phyloP scores from a whole-genome alignment of 1,140 invertebrate species.

The Streblospio benedicti region DNA sequence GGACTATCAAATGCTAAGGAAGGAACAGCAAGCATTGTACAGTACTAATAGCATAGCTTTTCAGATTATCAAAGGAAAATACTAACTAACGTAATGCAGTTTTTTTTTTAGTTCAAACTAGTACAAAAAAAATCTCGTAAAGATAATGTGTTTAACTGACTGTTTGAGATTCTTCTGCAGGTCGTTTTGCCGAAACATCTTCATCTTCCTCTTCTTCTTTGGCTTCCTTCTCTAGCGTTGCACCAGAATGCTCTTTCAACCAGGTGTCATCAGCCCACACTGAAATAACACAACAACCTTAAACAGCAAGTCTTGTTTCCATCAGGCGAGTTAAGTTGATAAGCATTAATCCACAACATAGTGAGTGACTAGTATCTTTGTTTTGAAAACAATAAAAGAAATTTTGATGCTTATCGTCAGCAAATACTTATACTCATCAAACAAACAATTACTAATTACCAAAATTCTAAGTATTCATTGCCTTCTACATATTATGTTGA shows the following conservation, averaged over 20 bases:
- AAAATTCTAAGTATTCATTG: too few species aligned
- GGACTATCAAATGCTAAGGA: background rate
- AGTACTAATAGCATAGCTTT: background rate
- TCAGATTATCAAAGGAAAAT: background rate
- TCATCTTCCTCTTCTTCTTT: conserved; percentile 26
- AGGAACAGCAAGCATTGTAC: background rate
- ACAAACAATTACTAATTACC: too few species aligned
- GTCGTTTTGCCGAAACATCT: conserved; percentile 20
- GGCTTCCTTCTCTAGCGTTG: conserved; percentile 43
- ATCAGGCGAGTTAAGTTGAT: too few species aligned
- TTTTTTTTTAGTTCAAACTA: too few species aligned
- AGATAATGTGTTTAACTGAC: conserved; percentile 19
- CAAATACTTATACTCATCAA: too few species aligned
- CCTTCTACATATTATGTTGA: too few species aligned
- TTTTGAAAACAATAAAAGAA: too few species aligned
- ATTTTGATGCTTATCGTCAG: too few species aligned
- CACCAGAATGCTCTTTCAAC: conserved; percentile 65
- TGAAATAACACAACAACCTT: conserved; percentile 20
- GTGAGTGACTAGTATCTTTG: too few species aligned
- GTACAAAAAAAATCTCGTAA: too few species aligned
- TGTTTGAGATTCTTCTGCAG: conserved; percentile 24
- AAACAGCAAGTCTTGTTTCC: too few species aligned
- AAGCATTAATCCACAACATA: too few species aligned
- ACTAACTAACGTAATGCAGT: background rate
- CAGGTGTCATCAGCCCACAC: conserved; percentile 97